Conservation (phyloP, 2,888 invertebrate species). For the Cyclophora punctaria region DNA sequence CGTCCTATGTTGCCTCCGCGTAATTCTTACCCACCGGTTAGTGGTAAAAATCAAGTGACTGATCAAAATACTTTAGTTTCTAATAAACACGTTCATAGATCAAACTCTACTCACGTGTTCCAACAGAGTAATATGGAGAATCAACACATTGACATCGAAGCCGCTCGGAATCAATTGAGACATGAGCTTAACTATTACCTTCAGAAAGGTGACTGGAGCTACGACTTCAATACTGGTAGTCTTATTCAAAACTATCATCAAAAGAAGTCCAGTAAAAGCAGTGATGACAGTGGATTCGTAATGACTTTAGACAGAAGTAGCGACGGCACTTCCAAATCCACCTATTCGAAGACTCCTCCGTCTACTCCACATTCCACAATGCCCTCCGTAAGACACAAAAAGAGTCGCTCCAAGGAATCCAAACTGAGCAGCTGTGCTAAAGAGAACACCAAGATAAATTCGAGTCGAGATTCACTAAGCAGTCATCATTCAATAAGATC, state of each 20-base stretch:
- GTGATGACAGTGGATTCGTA: constrained; percentile 69
- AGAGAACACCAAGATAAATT: constrained; percentile 57
- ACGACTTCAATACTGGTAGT: constrained; percentile 66
- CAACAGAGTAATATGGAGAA: constrained; percentile 62
- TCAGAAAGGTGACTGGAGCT: constrained; percentile 71
- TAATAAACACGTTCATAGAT: constrained; percentile 76
- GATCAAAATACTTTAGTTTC: constrained; percentile 66
- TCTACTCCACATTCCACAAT: constrained; percentile 65
- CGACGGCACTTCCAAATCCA: constrained; percentile 67
- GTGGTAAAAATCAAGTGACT: constrained; percentile 72
- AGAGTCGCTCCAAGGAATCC: constrained; percentile 65
- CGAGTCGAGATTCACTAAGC: constrained; percentile 67
- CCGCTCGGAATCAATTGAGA: constrained; percentile 61
- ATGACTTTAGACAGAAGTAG: constrained; percentile 71
- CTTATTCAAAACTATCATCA: constrained; percentile 69
- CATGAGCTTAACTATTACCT: constrained; percentile 68
- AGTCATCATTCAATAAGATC: constrained; percentile 71
- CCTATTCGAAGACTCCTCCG: constrained; percentile 67
- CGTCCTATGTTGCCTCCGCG: constrained; percentile 77
- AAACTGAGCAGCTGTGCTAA: constrained; percentile 56
- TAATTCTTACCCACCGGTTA: constrained; percentile 77
- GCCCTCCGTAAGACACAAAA: constrained; percentile 65
- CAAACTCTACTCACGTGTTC: constrained; percentile 77
- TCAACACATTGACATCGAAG: constrained; percentile 60
- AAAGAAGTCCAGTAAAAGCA: constrained; percentile 69